Base-by-base conservation (phyloP, 2,113 vertebrate species). In the Cinclus cinclus region DNA sequence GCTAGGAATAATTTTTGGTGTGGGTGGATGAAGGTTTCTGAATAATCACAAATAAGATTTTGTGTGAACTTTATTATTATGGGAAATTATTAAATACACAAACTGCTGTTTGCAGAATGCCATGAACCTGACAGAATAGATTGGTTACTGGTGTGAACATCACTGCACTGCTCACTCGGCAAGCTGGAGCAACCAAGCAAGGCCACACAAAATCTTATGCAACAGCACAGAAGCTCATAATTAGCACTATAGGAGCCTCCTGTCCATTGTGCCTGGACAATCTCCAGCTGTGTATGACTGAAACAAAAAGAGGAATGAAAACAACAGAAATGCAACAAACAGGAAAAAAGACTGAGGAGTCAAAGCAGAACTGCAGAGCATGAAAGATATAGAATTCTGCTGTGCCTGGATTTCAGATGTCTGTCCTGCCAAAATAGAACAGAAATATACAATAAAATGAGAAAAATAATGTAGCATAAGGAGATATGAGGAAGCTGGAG, bases 401-500 rank as follows among this genome's bases (percentile, higher is more conserved):
- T 42, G 47, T 94, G 81, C 31, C 33, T 71, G 28, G 42, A 67
- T 86, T 80, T 80, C 75, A 87, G 59, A 79, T 65, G 41, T n/a
- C 17, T 83, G 27, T 56, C 76, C 27, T 74, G 30, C 20, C 83
- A 56, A 75, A 79, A 46, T 11, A 14, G 56, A 76, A 75, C 49
- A 82, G 82, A 91, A 84, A 76, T 39, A 17, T 83, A 44, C 42
- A 67, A 35, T 46, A 73, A n/a, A 82, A 73, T 50, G 47, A 83
- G 87, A 63, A 96, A 90, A 94, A 77, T 69, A 75, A 83, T 28
- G 27, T 47, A 55, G 22, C 35, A 60, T 75, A 83, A 78, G n/a
- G 52, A 92, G 44, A 75, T 46, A 87, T 1, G 8, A 87, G 53
- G 52, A 84, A 92, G 27, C 13, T 87, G 71, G 56, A 78, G 83